These are phyloP conservation scores for Adelosebastes latens DNA, from an alignment of 2,797 vertebrate genomes.

Conservation along the genomic window DNA sequence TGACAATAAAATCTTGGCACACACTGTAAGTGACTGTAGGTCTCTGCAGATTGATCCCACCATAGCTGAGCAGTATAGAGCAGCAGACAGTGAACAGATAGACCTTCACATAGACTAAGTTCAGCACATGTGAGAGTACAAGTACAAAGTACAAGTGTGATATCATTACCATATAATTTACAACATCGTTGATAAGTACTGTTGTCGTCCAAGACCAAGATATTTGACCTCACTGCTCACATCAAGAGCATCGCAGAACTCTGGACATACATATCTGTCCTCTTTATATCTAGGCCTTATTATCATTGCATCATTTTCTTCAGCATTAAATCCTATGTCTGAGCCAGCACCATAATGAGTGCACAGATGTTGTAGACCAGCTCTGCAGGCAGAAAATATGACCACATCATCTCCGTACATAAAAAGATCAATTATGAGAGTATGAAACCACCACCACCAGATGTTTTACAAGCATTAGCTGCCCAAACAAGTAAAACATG, in stretches of 20 bases:
- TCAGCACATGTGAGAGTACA: background rate
- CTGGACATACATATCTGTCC: background rate
- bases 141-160: constrained; percentile 11
- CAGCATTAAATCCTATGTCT: background rate
- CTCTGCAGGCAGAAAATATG: background rate
- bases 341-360: background rate
- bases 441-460: background rate
- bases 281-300: background rate
- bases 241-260: background rate
- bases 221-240: constrained; percentile 2
- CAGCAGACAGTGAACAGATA: background rate
- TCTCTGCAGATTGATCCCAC: background rate
- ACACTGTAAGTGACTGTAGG: background rate
- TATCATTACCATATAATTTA: constrained; percentile 6
- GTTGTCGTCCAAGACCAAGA: background rate
- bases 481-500: background rate
- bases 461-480: constrained; percentile 1
- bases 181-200: background rate
- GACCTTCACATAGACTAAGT: background rate
- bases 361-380: background rate
- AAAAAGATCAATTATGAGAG: constrained; percentile 12
- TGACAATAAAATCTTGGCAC: background rate
- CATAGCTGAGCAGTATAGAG: background rate
- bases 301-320: background rate
- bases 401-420: constrained; percentile 2